Evolutionary conservation across 2,888 invertebrate genomes (phyloP).

Genomic region (Magallana nippona): DNA sequence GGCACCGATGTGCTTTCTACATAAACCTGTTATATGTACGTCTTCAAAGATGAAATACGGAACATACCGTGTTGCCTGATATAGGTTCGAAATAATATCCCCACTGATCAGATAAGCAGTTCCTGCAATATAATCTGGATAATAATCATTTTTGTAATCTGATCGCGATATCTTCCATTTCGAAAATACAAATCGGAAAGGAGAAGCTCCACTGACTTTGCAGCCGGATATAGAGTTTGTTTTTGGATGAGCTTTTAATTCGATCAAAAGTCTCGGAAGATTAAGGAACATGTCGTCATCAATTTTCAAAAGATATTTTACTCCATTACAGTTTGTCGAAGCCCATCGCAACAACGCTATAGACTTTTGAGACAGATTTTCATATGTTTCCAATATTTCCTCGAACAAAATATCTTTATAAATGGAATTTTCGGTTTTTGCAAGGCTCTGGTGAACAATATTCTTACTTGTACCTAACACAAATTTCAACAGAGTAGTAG

Average conservation of each 20-base stretch:
- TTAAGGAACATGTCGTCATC: conserved; percentile 64
- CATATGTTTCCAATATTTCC: conserved; percentile 58
- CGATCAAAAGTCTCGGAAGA: conserved; percentile 51
- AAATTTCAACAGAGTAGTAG: conserved; percentile 55
- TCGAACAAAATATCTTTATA: conserved; percentile 59
- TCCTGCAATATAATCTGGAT: conserved; percentile 64
- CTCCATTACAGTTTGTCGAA: conserved; percentile 53
- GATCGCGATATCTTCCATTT: background rate
- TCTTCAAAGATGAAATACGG: conserved; percentile 69
- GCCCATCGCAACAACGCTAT: conserved; percentile 59
- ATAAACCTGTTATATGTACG: conserved; percentile 68
- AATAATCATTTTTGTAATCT: conserved; percentile 39
- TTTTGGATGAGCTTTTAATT: conserved; percentile 36
- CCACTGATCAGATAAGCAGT: conserved; percentile 64
- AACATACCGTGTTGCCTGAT: conserved; percentile 57
- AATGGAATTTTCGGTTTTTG: conserved; percentile 52
- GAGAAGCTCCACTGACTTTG: background rate
- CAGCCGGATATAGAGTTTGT: background rate
- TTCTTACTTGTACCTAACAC: conserved; percentile 52
- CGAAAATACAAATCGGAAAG: background rate
- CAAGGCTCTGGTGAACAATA: conserved; percentile 38
- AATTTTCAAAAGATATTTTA: conserved; percentile 58
- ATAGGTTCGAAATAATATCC: conserved; percentile 55
- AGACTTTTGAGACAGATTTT: conserved; percentile 58
- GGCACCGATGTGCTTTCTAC: conserved; percentile 58